Evolutionary conservation across 2,797 vertebrate genomes (phyloP), one percentile per base, ranked within the genome.

Genomic region (Aselliscus stoliczkanus): DNA sequence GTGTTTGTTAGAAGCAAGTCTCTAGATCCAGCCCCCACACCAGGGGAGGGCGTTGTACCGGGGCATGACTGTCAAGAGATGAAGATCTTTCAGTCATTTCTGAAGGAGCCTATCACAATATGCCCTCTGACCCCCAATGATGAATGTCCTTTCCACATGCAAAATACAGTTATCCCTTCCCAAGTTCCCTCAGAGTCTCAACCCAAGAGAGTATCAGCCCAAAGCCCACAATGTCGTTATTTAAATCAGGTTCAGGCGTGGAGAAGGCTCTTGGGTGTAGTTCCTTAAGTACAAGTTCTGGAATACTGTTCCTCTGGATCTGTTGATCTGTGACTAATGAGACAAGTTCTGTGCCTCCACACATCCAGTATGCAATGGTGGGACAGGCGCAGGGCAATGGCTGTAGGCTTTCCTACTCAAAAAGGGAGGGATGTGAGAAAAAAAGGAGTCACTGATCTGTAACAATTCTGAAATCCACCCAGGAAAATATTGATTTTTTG

Each of bases 381-480:
- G n/a, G 18, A 42, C 5, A 70, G 20, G 31, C 27, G 0, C 1
- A 52, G 72, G 27, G 20, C 20, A 31, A 65, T 31, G 81, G 13
- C 15, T 42, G 4, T 0, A 25, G 39, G 75, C 20, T 21, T 39
- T 90, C 52, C 76, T 86, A 6, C 23, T 93, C 62, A 54, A 12
- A 58, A 4, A 1, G 1, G 10, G 34, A 34, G 9, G 0, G 12
- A 7, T 11, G 50, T 7, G 5, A 47, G 70, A 4, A 5, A 20
- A 29, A 4, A 56, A 76, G 44, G 12, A 52, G 1, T 52, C 37
- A 31, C 54, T 87, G 75, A 42, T 31, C 34, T 56, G 7, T 56
- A 70, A 39, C 60, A 62, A 25, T 91, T 94, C 69, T 88, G 79
- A 96, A 95, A 72, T 70, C 44, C 2, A 85, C 14, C 81, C 69